These are phyloP conservation scores for Neostethus bicornis DNA, from an alignment of 2,797 vertebrate species.

Conservation along the genomic window DNA sequence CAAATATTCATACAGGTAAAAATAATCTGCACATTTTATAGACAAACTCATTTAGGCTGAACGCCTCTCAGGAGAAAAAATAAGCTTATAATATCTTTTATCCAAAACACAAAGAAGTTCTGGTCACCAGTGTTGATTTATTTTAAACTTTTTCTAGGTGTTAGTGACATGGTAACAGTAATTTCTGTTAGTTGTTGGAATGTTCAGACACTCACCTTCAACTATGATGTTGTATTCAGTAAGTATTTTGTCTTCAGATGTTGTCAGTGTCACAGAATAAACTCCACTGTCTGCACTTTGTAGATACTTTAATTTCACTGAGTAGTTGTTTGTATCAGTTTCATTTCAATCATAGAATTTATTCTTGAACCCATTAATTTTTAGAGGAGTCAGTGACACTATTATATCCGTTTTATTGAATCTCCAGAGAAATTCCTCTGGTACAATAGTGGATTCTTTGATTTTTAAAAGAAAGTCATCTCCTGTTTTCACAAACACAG, in stretches of 20 bases:
- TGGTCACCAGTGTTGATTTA: no score
- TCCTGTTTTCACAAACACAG: no score
- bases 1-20: no score
- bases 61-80: no score
- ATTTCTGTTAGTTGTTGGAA: background rate
- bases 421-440: constrained; percentile 3
- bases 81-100: no score
- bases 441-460: background rate
- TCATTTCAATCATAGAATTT: accelerated
- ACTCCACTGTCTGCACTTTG: no score
- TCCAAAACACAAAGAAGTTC: constrained; percentile 7
- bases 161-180: background rate
- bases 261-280: no score
- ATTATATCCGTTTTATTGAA: accelerated
- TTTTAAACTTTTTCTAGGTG: background rate
- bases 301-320: no score
- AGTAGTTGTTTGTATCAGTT: no score
- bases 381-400: accelerated
- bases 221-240: constrained; percentile 31
- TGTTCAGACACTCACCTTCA: constrained; percentile 39
- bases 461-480: no score
- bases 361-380: accelerated
- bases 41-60: no score
- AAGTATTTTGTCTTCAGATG: accelerated
- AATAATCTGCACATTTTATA: no score